phyloP scores from a whole-genome alignment of 2,888 invertebrate species.

The Corbicula japonica region DNA sequence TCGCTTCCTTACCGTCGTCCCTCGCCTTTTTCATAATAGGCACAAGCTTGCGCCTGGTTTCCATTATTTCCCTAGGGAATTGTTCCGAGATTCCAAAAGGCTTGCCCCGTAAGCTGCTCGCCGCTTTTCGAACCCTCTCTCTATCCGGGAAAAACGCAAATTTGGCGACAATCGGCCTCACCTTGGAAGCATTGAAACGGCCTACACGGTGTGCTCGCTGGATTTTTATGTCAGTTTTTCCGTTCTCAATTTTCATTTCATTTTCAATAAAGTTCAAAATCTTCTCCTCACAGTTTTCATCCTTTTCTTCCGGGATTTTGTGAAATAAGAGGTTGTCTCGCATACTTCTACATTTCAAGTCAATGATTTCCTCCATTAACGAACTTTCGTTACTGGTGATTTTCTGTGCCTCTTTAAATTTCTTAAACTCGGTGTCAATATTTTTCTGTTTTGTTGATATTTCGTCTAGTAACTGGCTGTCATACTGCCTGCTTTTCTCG shows the following conservation, averaged over 20 bases:
- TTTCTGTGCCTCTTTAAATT: no score
- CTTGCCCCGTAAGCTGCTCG: constrained; percentile 33
- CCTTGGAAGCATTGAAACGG: background rate
- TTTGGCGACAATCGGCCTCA: constrained; percentile 54
- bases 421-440: constrained; percentile 1
- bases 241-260: constrained; percentile 6
- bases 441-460: constrained; percentile 5
- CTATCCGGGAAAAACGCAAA: constrained; percentile 47
- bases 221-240: constrained; percentile 25
- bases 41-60: constrained; percentile 25
- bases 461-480: background rate
- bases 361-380: constrained; percentile 38
- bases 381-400: no score
- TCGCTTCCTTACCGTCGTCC: constrained; percentile 15
- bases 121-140: constrained; percentile 29
- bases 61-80: constrained; percentile 42
- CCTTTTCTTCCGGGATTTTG: constrained; percentile 27
- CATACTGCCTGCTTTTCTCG: constrained; percentile 10
- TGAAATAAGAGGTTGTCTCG: constrained; percentile 42
- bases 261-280: constrained; percentile 33
- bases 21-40: constrained; percentile 41
- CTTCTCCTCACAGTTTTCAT: constrained; percentile 44
- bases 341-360: constrained; percentile 51
- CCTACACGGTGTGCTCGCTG: constrained; percentile 44
- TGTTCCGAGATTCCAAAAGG: constrained; percentile 39